Conservation (phyloP, 1,140 invertebrate species). For the Rhyacophila brunnea region DNA sequence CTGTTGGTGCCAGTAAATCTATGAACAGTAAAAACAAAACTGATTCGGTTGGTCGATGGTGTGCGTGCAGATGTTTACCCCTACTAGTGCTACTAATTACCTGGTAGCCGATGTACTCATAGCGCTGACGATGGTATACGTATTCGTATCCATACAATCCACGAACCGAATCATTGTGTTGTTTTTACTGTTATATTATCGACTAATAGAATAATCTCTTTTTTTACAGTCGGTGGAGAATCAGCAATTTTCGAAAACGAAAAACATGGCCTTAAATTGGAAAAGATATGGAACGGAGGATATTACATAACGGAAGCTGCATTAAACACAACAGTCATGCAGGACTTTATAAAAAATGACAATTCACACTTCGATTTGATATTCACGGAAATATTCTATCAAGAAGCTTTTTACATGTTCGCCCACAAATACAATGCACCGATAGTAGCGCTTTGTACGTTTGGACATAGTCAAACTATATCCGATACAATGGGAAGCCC, state of each 20-base stretch:
- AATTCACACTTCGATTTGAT: conserved; percentile 43
- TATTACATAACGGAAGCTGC: conserved; percentile 28
- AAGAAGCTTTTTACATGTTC: conserved; percentile 48
- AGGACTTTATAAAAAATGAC: conserved; percentile 41
- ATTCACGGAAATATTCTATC: conserved; percentile 46
- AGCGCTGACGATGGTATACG: no score
- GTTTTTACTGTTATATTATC: no score
- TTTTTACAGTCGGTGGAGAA: conserved; percentile 32
- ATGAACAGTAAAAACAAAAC: no score
- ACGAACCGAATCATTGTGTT: no score
- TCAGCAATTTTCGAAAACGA: no score
- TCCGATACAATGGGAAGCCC: conserved; percentile 49
- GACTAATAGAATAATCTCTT: no score
- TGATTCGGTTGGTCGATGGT: no score
- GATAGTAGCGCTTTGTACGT: conserved; percentile 43
- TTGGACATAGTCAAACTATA: conserved; percentile 42
- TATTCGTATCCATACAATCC: no score
- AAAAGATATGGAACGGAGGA: conserved; percentile 21
- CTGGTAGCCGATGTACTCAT: no score
- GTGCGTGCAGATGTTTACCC: no score
- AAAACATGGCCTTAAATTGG: conserved; percentile 21
- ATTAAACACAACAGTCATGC: conserved; percentile 25
- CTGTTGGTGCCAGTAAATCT: no score
- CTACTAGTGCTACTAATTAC: no score
- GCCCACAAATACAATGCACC: conserved; percentile 46